Conservation (phyloP, 2,113 vertebrate species). For the Anthoscopus minutus region DNA sequence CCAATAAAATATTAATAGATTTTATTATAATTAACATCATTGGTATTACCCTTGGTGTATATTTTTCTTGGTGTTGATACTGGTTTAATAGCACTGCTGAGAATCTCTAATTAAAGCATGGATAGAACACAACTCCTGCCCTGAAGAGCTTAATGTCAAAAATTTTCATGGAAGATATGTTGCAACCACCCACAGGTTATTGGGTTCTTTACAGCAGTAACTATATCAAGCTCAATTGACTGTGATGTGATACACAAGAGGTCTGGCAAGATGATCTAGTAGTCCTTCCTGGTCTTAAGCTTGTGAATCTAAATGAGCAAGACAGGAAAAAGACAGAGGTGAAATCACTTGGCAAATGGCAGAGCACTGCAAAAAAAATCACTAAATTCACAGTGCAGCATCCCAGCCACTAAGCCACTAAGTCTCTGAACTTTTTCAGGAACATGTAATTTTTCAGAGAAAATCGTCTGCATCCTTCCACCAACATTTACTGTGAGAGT, state of each 20-base stretch:
- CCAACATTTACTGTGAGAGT: background rate
- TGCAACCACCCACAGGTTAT: slow-evolving; percentile 14
- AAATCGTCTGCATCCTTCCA: background rate
- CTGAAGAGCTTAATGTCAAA: background rate
- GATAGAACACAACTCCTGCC: background rate
- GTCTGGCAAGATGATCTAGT: background rate
- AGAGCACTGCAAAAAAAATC: background rate
- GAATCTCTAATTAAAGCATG: background rate
- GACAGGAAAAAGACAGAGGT: slow-evolving; percentile 1
- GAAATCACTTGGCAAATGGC: background rate
- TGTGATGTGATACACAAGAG: background rate
- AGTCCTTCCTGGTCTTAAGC: background rate
- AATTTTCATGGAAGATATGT: background rate
- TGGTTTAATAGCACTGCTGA: background rate
- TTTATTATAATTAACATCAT: background rate
- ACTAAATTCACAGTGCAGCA: background rate
- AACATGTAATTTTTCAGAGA: background rate
- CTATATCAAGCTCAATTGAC: background rate
- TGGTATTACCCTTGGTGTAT: background rate
- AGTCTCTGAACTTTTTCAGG: background rate
- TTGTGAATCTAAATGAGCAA: slow-evolving; percentile 42
- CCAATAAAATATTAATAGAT: background rate
- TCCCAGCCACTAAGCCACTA: background rate
- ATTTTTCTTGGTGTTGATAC: background rate
- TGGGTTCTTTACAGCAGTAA: background rate